Evolutionary conservation across 2,113 vertebrate genomes (phyloP).

Genomic region (Piprites chloris): DNA sequence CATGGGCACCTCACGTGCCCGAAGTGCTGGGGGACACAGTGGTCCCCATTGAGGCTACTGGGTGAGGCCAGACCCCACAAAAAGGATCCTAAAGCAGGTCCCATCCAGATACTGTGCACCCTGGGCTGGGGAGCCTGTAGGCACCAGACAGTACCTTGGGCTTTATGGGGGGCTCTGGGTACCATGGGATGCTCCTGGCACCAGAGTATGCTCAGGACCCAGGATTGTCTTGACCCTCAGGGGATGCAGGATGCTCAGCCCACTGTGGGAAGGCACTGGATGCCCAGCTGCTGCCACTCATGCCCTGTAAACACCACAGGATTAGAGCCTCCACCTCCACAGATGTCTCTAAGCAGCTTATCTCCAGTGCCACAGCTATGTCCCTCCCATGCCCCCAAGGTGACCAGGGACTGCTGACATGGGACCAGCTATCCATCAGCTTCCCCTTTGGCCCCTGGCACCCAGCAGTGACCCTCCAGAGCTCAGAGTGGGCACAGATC

Average conservation of each 20-base stretch:
- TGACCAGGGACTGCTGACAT: neutral
- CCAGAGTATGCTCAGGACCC: accelerated
- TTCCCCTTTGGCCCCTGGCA: neutral
- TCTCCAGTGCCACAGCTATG: neutral
- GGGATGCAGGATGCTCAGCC: neutral
- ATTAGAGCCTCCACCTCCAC: neutral
- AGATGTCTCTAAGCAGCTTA: conserved; percentile 27
- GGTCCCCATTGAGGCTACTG: accelerated
- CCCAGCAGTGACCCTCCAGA: accelerated
- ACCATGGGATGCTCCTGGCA: neutral
- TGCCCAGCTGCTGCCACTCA: neutral
- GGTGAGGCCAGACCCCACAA: neutral
- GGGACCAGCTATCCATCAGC: neutral
- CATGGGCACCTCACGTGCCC: accelerated
- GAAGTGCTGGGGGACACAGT: accelerated
- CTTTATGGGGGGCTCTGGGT: neutral
- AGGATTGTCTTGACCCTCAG: no score
- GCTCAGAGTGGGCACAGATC: neutral
- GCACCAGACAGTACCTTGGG: neutral
- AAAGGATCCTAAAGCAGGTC: neutral
- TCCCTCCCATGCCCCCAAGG: neutral
- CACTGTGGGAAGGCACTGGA: accelerated
- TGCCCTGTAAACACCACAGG: neutral
- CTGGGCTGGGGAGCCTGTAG: neutral
- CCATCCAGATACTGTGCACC: neutral